Evolutionary conservation across 2,113 vertebrate genomes (phyloP), one percentile per base, ranked within the genome.

Genomic region (Motacilla alba): DNA sequence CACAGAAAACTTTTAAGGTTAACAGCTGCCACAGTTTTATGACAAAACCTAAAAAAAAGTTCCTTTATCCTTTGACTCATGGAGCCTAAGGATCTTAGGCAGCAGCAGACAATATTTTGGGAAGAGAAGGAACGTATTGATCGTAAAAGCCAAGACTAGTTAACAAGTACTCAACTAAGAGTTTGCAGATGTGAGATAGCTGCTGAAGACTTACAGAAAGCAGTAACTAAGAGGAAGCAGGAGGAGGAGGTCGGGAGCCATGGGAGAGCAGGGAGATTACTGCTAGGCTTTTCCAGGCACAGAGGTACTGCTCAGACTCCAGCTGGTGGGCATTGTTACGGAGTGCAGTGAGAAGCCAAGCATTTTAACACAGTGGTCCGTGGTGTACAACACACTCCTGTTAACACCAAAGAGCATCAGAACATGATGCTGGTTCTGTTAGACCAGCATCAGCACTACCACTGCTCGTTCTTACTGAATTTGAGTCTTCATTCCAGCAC

Each of bases 161-260:
- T 56, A 85, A 47, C 33, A 37, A n/a, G 49, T 53, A 44, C 8
- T 24, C 4, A 56, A 24, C 13, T 75, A 47, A 47, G 9, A 50
- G 59, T 13, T 14, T 50, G 50, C 18, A 67, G 49, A 55, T 0
- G 0, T 3, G 16, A 67, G 35, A 37, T 1, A 47, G 47, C 62
- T 55, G 39, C 74, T 79, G 12, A 75, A 70, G 27, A 55, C 33
- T 39, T 21, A 24, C 6, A 31, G 33, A 80, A 60, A 39, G 44
- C 46, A 74, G 37, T 70, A 58, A 43, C 28, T 53, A 59, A 23
- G 31, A 81, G 11, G 31, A 70, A 62, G 50, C 3, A 79, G 26
- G 0, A 59, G 27, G 27, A 87, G 41, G 17, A 62, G 15, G 22
- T 9, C 20, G 37, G 26, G 80, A 75, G 62, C n/a, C 47, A 49